Conservation (phyloP, 2,888 invertebrate genomes). For the Oscheius sp. region DNA sequence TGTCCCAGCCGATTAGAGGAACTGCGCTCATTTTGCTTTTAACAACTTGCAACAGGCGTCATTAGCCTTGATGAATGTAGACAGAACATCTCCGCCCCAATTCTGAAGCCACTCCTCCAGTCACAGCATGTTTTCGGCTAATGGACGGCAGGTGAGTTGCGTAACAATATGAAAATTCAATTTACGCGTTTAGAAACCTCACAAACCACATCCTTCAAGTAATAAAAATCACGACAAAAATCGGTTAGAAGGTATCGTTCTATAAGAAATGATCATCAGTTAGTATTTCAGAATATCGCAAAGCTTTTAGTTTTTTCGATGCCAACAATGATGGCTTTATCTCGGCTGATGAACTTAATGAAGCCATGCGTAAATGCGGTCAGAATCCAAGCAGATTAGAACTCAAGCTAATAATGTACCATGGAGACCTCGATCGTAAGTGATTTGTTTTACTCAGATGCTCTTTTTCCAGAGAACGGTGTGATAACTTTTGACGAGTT, state of each 20-base stretch:
- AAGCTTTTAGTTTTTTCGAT: constrained; percentile 71
- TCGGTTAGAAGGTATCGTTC: constrained; percentile 11
- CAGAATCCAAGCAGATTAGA: constrained; percentile 69
- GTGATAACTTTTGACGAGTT: constrained; percentile 72
- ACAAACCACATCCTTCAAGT: constrained; percentile 14
- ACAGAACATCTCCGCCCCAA: constrained; percentile 33
- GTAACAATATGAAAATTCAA: constrained; percentile 12
- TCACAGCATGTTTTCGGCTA: constrained; percentile 26
- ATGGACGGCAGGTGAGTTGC: constrained; percentile 29
- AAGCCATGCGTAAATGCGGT: constrained; percentile 71
- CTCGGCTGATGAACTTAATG: constrained; percentile 66
- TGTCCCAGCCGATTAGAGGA: neutral
- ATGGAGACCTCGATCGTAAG: constrained; percentile 71
- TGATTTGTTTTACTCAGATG: neutral
- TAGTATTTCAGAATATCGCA: constrained; percentile 61
- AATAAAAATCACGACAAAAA: constrained; percentile 19
- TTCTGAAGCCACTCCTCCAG: constrained; percentile 23
- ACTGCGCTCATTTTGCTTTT: constrained; percentile 19
- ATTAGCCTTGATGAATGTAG: constrained; percentile 35
- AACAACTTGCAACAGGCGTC: constrained; percentile 25
- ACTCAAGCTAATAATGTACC: constrained; percentile 68
- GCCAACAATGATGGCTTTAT: constrained; percentile 71
- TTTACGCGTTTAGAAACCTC: constrained; percentile 12
- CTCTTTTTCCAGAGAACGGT: constrained; percentile 66
- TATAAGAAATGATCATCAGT: neutral